phyloP scores from a whole-genome alignment of 1,140 invertebrate genomes.

The Amyelois transitella region DNA sequence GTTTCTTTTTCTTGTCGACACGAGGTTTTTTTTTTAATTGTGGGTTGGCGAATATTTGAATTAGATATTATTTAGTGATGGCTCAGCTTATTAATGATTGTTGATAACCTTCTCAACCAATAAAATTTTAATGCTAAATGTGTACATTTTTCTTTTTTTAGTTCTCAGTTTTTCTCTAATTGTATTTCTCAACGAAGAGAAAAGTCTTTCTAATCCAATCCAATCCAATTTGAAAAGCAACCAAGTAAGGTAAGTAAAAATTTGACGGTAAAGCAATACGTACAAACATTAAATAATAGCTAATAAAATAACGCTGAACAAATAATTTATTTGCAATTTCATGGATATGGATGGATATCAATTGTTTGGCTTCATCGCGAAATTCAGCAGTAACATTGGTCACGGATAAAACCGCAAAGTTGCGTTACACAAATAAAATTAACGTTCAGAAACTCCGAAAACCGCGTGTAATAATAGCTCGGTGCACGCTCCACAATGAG shows the following conservation, averaged over 20 bases:
- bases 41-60: neutral
- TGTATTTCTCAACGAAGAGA: no score
- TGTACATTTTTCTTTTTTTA: no score
- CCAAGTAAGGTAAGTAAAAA: no score
- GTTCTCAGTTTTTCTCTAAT: no score
- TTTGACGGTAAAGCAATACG: no score
- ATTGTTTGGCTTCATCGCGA: neutral
- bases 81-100: neutral
- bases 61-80: neutral
- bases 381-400: neutral
- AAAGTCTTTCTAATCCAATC: no score
- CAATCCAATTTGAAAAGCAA: no score
- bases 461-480: constrained; percentile 21
- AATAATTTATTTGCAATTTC: no score
- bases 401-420: neutral
- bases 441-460: constrained; percentile 15
- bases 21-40: neutral
- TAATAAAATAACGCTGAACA: no score
- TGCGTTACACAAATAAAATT: constrained; percentile 4
- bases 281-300: no score
- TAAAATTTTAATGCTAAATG: no score
- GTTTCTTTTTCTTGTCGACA: neutral
- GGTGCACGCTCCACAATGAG: constrained; percentile 25
- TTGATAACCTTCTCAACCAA: no score
- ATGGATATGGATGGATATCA: neutral